These are phyloP conservation scores for Ptychodera flava DNA, from an alignment of 35 echinoderm and acorn worm genomes.

Conservation along the genomic window DNA sequence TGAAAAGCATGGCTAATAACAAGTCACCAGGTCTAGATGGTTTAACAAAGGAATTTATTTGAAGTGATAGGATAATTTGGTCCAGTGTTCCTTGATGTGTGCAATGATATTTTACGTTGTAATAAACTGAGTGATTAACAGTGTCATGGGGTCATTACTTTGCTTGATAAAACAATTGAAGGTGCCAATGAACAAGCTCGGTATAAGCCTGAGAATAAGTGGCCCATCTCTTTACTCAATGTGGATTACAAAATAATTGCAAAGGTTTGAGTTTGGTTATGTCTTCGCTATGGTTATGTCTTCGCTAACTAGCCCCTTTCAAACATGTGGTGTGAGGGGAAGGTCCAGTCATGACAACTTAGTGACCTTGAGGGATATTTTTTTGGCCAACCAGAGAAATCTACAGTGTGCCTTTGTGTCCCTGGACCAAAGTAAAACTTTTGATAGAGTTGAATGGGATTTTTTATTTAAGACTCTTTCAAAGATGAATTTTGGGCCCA, in stretches of 20 bases:
- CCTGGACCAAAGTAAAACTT: background rate
- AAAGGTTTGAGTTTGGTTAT: background rate
- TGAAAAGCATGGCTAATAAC: background rate
- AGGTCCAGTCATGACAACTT: constrained; percentile 11
- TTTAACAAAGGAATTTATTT: constrained; percentile 36
- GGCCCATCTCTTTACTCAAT: background rate
- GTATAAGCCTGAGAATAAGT: background rate
- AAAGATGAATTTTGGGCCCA: background rate
- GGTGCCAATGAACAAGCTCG: background rate
- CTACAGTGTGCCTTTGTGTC: background rate
- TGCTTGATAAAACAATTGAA: background rate
- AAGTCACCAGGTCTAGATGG: constrained; percentile 60
- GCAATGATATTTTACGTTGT: background rate
- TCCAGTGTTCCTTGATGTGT: constrained; percentile 28
- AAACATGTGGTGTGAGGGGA: constrained; percentile 16
- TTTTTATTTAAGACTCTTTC: background rate
- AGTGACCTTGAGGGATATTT: constrained; percentile 17
- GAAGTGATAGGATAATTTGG: constrained; percentile 13
- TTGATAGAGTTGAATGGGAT: background rate
- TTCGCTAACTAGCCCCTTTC: background rate
- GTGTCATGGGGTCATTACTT: constrained; percentile 15
- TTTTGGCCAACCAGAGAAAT: background rate
- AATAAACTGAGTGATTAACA: constrained; percentile 14
- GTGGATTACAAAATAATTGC: background rate
- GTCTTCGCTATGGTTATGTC: background rate